Evolutionary conservation across 2,888 invertebrate species (phyloP).

Genomic region (Lycia hirtaria): DNA sequence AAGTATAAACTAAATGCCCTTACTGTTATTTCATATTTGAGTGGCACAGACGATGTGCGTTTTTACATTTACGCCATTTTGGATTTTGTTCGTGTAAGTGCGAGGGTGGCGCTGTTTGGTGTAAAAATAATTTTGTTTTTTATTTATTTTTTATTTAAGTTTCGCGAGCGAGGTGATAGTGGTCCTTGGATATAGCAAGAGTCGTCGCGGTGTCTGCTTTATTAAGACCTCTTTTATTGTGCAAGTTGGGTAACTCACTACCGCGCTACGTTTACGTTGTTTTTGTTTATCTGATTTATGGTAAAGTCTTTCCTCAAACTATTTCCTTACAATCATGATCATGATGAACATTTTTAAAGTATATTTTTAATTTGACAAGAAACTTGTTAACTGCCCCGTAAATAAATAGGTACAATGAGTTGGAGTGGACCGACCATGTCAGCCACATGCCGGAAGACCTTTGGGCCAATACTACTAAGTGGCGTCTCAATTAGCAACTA

Average conservation of each 20-base stretch:
- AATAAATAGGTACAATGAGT: too few species aligned
- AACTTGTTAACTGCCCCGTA: too few species aligned
- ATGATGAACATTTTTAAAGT: too few species aligned
- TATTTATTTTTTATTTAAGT: conserved; percentile 41
- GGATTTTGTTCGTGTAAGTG: conserved; percentile 71
- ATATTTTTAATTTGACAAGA: too few species aligned
- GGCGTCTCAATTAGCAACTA: too few species aligned
- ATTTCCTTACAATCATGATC: neutral
- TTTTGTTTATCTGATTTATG: conserved; percentile 5
- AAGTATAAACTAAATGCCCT: neutral
- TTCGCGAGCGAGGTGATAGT: conserved; percentile 36
- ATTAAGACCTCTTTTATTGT: conserved; percentile 22
- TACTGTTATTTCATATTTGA: conserved; percentile 53
- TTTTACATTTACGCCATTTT: conserved; percentile 80
- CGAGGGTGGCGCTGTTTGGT: conserved; percentile 51
- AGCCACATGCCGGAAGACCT: too few species aligned
- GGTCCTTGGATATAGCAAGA: conserved; percentile 29
- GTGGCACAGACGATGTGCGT: conserved; percentile 74
- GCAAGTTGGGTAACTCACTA: conserved; percentile 2
- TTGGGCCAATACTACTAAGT: too few species aligned
- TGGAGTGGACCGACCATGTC: too few species aligned
- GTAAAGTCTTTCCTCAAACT: neutral
- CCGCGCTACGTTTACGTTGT: neutral
- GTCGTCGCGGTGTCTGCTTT: conserved; percentile 22
- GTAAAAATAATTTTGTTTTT: conserved; percentile 42